Evolutionary conservation across 2,797 vertebrate species (phyloP), one percentile per base, ranked within the genome.

Genomic region (Melanotaenia nigrans): DNA sequence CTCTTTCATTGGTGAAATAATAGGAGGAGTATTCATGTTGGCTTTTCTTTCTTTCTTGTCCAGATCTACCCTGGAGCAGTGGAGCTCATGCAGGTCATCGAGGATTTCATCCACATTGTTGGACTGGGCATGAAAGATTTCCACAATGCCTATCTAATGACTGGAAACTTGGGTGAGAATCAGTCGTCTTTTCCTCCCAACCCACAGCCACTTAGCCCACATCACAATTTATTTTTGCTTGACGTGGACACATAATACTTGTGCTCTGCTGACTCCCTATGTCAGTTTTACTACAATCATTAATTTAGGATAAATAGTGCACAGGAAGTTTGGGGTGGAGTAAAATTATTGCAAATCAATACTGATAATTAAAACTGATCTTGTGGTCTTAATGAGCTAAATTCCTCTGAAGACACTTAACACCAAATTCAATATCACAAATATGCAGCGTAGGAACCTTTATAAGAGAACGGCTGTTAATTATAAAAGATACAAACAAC

Each of bases 51-150:
- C 57, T 59, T 54, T 86, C 68, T 65, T 54, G 22, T 78, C 49
- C 91, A 99, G 98, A 97, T 99, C 91, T 99, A 98, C 84, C 97
- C 97, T 0, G 97, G 96, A 53, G 97, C 97, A 0, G 96, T 99
- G 93, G 97, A 99, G 85, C 95, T 99, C 92, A 99, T 99, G 97
- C 97, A 99, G 95, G 97, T 99, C 93, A 99, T 99, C 87, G 98
- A 99, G 94, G 98, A 99, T 92, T 99, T 99, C 95, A 98, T 99
- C 93, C 97, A 99, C 94, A 98, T 99, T 87, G 97, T 99, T 86
- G 98, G 98, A 90, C 90, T 98, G 94, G 97, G 97, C 88, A 99
- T 99, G 97, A 99, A 98, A 95, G 97, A 99, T 93, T 99, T 99
- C 95, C 96, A 99, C 94, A 99, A 99, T 90, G 97, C 97, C 81